Conservation (phyloP, 2,113 vertebrate genomes). For the Macroglossus sobrinus region DNA sequence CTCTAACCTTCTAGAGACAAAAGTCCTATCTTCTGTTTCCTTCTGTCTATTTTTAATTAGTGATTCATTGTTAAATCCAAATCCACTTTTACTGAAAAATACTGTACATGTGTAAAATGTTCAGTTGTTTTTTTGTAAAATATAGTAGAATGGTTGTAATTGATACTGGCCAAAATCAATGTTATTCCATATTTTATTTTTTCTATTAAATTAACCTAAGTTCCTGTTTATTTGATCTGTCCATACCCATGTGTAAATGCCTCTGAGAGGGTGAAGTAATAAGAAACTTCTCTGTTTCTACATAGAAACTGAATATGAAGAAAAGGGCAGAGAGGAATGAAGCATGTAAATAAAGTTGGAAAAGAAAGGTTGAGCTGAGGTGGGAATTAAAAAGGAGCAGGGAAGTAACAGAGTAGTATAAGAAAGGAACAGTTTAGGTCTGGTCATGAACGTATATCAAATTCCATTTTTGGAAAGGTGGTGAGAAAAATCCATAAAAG, state of each 20-base stretch:
- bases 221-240: slow-evolving; percentile 84
- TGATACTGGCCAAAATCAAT: slow-evolving; percentile 88
- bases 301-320: not conserved
- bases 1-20: slow-evolving; percentile 83
- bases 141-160: slow-evolving; percentile 87
- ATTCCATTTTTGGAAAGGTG: not conserved
- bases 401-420: not conserved
- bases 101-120: slow-evolving; percentile 92
- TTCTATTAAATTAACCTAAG: slow-evolving; percentile 90
- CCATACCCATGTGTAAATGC: slow-evolving; percentile 74
- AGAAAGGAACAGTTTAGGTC: not conserved
- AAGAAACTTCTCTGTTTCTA: slow-evolving; percentile 45
- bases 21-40: slow-evolving; percentile 81
- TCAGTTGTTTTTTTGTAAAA: slow-evolving; percentile 89
- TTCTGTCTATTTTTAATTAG: slow-evolving; percentile 76
- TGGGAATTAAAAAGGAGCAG: not conserved
- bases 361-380: not conserved
- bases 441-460: not conserved
- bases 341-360: not conserved
- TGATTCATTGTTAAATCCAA: slow-evolving; percentile 84
- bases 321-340: not conserved
- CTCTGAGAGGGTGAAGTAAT: slow-evolving; percentile 39
- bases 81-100: slow-evolving; percentile 86
- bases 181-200: slow-evolving; percentile 90
- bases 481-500: not conserved